Percentiles rank a stretch among this genome's conserved stretches.
Evolutionary conservation across 37 sponge, comb jelly and placozoan species (phyloP).

Genomic region (Tethya wilhelma): DNA sequence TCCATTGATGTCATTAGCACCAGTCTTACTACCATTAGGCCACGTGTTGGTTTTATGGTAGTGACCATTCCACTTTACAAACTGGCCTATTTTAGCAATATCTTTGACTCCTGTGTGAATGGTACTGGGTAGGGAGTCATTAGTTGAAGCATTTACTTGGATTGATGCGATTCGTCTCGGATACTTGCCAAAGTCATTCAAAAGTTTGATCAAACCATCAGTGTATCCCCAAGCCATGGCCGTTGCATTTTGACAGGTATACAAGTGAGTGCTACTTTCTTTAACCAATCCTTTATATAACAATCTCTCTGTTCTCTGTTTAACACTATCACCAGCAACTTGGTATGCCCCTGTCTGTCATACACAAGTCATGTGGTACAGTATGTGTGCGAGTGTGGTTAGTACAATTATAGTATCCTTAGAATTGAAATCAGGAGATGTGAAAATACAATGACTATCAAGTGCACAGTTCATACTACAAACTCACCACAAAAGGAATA

Average conservation of each 20-base stretch:
- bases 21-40: conserved; percentile 36
- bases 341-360: background rate
- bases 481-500: conserved; percentile 63
- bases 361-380: background rate
- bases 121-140: conserved; percentile 44
- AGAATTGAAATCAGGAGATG: background rate
- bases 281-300: background rate
- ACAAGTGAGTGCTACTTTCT: conserved; percentile 15
- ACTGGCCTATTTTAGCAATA: conserved; percentile 56
- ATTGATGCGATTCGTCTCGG: conserved; percentile 30
- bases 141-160: conserved; percentile 55
- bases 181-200: conserved; percentile 7
- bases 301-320: too few relatives aligned
- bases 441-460: background rate
- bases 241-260: conserved; percentile 36
- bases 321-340: background rate
- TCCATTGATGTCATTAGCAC: conserved; percentile 69
- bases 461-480: too few relatives aligned
- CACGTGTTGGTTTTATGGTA: background rate
- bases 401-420: background rate
- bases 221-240: conserved; percentile 79
- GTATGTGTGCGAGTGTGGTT: background rate
- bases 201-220: conserved; percentile 47
- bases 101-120: conserved; percentile 73
- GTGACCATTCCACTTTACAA: conserved; percentile 71